Base-by-base conservation (phyloP, 2,113 vertebrate species). In the Rhabdomys dilectus region DNA sequence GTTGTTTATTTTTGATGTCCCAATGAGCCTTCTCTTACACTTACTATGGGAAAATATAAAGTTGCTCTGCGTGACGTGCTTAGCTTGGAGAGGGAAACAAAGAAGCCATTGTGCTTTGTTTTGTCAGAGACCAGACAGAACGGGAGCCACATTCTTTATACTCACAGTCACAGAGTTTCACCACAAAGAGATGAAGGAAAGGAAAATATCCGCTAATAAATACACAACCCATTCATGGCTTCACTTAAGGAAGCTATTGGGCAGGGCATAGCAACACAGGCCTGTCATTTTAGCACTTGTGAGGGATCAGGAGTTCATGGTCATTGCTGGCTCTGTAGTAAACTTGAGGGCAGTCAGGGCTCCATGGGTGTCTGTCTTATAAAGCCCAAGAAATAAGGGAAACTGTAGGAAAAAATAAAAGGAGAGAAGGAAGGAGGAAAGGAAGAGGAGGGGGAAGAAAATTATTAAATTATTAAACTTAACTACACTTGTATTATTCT, bases 21-120 rank as follows among this genome's bases (percentile, higher is more conserved):
- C 81, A 95, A 13, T 93, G 16, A 91, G 45, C 84, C 31, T 93
- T 17, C 12, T 77, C 73, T 97, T 73, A 82, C 7, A 73, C 42
- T 92, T 62, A 93, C 66, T 66, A 58, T 45, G 58, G n/a, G 88
- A 95, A 91, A 89, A 89, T 53, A 91, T 24, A 93, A 97, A 94
- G 89, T 86, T 78, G 89, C 45, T 53, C 53, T 82, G 31, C 48
- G 5, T 3, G 93, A 92, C 94, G 29, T 68, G 93, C 51, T 42
- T 42, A 39, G 13, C 51, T 72, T 80, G 85, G 78, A 36, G 84
- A 91, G 60, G 42, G 73, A 89, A 88, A 48, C 58, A 95, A 72
- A 96, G 42, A 58, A 60, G 12, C 5, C 22, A 76, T 93, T 97
- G 51, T 91, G 13, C 73, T 86, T 7, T 21, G 62, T 87, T 39